Percentiles rank a stretch among this genome's conserved stretches.
phyloP scores from a whole-genome alignment of 2,797 vertebrate species.

The Leptatherina wallacei region DNA sequence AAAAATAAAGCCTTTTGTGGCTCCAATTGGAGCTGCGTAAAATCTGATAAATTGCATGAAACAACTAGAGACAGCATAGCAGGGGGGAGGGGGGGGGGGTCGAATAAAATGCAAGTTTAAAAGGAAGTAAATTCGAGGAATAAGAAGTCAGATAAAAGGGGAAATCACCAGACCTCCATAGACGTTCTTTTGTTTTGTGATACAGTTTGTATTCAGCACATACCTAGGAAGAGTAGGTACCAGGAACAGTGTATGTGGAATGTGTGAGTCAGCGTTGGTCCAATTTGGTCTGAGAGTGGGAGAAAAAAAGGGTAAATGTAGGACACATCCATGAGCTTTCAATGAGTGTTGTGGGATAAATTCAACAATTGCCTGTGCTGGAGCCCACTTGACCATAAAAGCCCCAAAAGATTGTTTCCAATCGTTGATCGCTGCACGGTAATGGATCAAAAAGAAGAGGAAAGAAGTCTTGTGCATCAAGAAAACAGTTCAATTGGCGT shows the following conservation, averaged over 20 bases:
- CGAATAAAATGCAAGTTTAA: slow-evolving; percentile 13
- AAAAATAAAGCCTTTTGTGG: slow-evolving; percentile 1
- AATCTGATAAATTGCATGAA: slow-evolving; percentile 26
- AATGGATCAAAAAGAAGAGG: slow-evolving; percentile 13
- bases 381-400: slow-evolving; percentile 28
- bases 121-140: background rate
- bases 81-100: too few species aligned
- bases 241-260: slow-evolving; percentile 14
- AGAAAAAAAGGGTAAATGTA: slow-evolving; percentile 34
- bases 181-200: slow-evolving; percentile 47
- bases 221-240: slow-evolving; percentile 32
- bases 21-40: slow-evolving; percentile 12
- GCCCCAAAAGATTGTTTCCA: slow-evolving; percentile 39
- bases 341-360: slow-evolving; percentile 45
- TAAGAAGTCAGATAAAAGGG: slow-evolving; percentile 3
- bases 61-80: slow-evolving; percentile 10
- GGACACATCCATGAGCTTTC: slow-evolving; percentile 44
- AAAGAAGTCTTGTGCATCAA: background rate
- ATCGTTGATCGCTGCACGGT: slow-evolving; percentile 23
- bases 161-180: background rate
- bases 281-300: slow-evolving; percentile 45
- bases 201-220: slow-evolving; percentile 47
- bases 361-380: slow-evolving; percentile 25
- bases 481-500: slow-evolving; percentile 39
- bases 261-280: slow-evolving; percentile 28